Evolutionary conservation across 2,888 invertebrate species (phyloP), one percentile per base, ranked within the genome.

Genomic region (Aphidoletes aphidimyza): DNA sequence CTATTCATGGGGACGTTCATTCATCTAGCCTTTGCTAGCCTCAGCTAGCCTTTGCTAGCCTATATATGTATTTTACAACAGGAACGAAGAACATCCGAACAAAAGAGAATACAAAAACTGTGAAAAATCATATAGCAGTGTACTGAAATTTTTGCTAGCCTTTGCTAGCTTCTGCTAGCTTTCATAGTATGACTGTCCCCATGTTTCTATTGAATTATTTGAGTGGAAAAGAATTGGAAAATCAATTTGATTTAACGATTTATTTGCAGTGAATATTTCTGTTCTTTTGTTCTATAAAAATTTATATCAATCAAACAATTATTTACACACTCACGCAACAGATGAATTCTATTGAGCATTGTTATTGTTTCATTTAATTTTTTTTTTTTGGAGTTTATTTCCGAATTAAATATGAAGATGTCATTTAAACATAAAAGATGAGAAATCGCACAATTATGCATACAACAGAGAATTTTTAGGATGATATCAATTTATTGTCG

Each of bases 401-500:
- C n/a, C n/a, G n/a, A n/a, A n/a, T n/a, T n/a, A n/a, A n/a, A n/a
- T n/a, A n/a, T n/a, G n/a, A n/a, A n/a, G 14, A 69, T 39, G 9
- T 47, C 8, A 47, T 47, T 47, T 47, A 3, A 54, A 30, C 30
- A 69, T 17, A 69, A 69, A 69, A 9, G 69, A 69, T 69, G 1
- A 42, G 6, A 42, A 42, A 30, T 69, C 69, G 69, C 30, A 30
- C 34, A 69, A 69, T 17, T 69, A 54, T 14, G 69, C 34, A 69
- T 30, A 34, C 26, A 30, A 30, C n/a, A 6, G 30, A 69, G 69
- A 69, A 69, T 54, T 54, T 22, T 69, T 30, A 30, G 69, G 69
- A 34, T 34, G 69, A 69, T 30, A 69, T 69, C n/a, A 69, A 69
- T 30, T 69, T 30, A 30, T 69, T 69, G 69, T 69, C 69, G 69